These are phyloP conservation scores for Carpatolechia fugitivella DNA, from an alignment of 2,888 invertebrate species.

Conservation along the genomic window DNA sequence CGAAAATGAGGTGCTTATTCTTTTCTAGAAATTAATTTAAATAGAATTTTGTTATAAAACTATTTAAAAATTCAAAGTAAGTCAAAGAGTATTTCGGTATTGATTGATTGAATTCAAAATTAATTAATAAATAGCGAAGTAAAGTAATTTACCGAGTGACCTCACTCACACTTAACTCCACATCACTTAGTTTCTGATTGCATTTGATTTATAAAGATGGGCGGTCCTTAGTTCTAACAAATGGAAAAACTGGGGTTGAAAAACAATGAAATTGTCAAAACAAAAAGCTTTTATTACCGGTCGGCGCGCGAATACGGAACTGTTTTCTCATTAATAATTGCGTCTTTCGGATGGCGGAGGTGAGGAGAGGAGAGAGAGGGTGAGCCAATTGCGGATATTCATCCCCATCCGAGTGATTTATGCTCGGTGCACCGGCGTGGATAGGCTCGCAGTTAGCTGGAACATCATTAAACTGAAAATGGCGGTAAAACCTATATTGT, in stretches of 20 bases:
- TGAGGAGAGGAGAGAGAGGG: slow-evolving; percentile 11
- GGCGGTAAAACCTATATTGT: too few relatives aligned
- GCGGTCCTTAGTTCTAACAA: neutral
- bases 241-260: slow-evolving; percentile 1
- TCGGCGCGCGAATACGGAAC: slow-evolving; percentile 3
- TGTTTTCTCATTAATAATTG: slow-evolving; percentile 13
- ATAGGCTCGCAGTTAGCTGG: neutral
- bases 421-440: slow-evolving; percentile 19
- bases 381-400: slow-evolving; percentile 55
- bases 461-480: too few relatives aligned
- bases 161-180: neutral
- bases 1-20: too few relatives aligned
- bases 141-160: neutral
- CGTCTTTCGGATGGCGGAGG: slow-evolving; percentile 4
- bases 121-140: too few relatives aligned
- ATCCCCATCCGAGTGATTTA: slow-evolving; percentile 57
- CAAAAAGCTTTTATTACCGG: slow-evolving; percentile 3
- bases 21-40: too few relatives aligned
- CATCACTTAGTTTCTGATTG: neutral
- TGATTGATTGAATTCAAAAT: too few relatives aligned
- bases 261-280: neutral
- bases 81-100: too few relatives aligned
- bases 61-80: too few relatives aligned
- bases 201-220: slow-evolving; percentile 3
- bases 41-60: too few relatives aligned